phyloP scores from a whole-genome alignment of 2,888 invertebrate species.

The Thelaira solivaga region DNA sequence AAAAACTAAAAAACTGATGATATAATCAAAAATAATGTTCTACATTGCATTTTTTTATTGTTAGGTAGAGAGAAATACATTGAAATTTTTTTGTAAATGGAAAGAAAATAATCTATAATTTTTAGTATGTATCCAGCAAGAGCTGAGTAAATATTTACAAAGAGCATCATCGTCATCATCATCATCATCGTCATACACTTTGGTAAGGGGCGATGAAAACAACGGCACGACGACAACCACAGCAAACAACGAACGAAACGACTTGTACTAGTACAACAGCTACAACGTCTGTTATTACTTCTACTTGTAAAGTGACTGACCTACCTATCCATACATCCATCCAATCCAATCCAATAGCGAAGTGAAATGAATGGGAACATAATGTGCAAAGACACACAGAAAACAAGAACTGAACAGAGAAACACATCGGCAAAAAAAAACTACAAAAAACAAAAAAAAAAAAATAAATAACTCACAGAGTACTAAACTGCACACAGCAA shows the following conservation, averaged over 20 bases:
- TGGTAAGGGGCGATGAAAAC: constrained; percentile 25
- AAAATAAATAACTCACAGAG: constrained; percentile 27
- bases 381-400: constrained; percentile 40
- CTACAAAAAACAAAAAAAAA: not conserved
- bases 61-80: constrained; percentile 58
- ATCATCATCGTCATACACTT: constrained; percentile 22
- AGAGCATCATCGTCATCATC: constrained; percentile 56
- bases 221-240: constrained; percentile 31
- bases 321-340: constrained; percentile 55
- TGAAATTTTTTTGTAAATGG: constrained; percentile 61
- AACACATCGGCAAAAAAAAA: constrained; percentile 1
- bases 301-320: constrained; percentile 61
- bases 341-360: constrained; percentile 27
- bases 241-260: constrained; percentile 27
- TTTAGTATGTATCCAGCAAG: constrained; percentile 63
- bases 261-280: constrained; percentile 24
- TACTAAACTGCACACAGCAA: constrained; percentile 37
- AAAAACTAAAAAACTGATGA: constrained; percentile 55
- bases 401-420: constrained; percentile 25
- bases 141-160: constrained; percentile 63
- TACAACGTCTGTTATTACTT: constrained; percentile 45
- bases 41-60: constrained; percentile 57
- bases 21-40: constrained; percentile 58
- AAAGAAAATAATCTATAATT: constrained; percentile 63
- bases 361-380: constrained; percentile 49